Conservation (phyloP, 2,113 vertebrate genomes). For the Mobula hypostoma region DNA sequence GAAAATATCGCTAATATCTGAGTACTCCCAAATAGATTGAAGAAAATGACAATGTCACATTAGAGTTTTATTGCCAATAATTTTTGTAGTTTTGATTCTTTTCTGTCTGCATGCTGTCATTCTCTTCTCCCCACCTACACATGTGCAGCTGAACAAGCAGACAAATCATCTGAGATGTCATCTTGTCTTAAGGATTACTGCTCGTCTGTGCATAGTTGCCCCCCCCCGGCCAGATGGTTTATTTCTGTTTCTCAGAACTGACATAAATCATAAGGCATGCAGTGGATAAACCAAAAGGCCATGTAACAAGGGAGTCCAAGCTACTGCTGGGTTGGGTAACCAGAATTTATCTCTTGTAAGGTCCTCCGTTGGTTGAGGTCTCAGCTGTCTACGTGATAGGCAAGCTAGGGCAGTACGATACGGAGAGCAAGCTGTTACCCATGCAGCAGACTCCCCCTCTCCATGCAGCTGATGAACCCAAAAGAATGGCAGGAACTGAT, state of each 20-base stretch:
- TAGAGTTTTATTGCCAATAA: background rate
- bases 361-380: no score
- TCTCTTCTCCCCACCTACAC: background rate
- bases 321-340: background rate
- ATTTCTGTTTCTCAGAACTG: background rate
- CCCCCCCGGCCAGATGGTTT: background rate
- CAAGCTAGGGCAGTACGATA: no score
- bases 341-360: background rate
- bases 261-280: background rate
- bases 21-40: background rate
- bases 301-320: background rate
- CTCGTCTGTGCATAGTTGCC: background rate
- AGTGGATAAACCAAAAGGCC: slow-evolving; percentile 27
- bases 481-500: no score
- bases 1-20: background rate
- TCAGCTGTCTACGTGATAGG: no score
- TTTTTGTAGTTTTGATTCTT: background rate
- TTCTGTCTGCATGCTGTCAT: background rate
- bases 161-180: background rate
- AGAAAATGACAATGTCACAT: background rate
- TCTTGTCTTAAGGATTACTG: background rate
- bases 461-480: no score
- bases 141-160: background rate
- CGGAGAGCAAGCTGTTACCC: no score
- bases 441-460: no score